phyloP scores from a whole-genome alignment of 2,797 vertebrate species.

The Ctenochaetus hawaiiensis region DNA sequence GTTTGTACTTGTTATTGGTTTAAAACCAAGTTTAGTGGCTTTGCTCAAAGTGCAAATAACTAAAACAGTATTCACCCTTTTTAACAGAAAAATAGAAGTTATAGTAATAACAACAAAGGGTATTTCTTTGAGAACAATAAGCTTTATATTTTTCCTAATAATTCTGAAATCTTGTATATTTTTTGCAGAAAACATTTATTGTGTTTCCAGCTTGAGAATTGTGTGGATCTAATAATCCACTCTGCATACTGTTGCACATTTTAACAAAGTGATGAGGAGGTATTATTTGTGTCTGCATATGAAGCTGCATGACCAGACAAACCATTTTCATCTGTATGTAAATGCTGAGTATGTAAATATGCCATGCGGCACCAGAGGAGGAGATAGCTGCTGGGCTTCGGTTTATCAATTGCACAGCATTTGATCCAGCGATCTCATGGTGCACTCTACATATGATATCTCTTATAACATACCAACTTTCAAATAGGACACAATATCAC shows the following conservation, averaged over 20 bases:
- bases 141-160: background rate
- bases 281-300: conserved; percentile 75
- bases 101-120: background rate
- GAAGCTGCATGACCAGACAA: conserved; percentile 72
- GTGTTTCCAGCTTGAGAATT: conserved; percentile 51
- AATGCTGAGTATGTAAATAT: conserved; percentile 83
- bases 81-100: background rate
- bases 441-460: conserved; percentile 66
- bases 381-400: conserved; percentile 62
- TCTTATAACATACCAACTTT: conserved; percentile 64
- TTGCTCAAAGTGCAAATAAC: background rate
- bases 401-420: conserved; percentile 74
- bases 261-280: conserved; percentile 79
- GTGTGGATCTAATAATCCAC: conserved; percentile 56
- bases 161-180: conserved; percentile 2
- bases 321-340: conserved; percentile 82
- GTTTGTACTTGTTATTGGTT: background rate
- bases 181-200: conserved; percentile 21
- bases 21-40: background rate
- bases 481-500: conserved; percentile 48
- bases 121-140: background rate
- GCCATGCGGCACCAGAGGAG: conserved; percentile 51
- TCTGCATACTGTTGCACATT: conserved; percentile 61
- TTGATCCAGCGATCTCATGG: conserved; percentile 73
- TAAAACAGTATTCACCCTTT: background rate